phyloP scores from a whole-genome alignment of 2,888 invertebrate species.

The Lasioglossum morio region DNA sequence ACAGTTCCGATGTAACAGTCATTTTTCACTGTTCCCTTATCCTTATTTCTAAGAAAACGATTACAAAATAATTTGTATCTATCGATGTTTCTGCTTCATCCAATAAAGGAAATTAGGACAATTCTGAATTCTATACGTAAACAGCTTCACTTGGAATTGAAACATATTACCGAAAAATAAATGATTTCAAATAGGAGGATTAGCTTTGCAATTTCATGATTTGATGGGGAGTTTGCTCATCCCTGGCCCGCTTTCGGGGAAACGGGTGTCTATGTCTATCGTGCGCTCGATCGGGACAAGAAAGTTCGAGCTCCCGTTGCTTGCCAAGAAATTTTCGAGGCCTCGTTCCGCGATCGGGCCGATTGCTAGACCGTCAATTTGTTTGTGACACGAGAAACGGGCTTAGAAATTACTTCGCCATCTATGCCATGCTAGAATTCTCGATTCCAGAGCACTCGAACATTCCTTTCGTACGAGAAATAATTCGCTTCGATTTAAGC shows the following conservation, averaged over 20 bases:
- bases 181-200: background rate
- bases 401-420: constrained; percentile 30
- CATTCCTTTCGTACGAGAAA: no score
- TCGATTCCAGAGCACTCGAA: background rate
- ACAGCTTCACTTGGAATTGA: no score
- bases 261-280: constrained; percentile 56
- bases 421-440: constrained; percentile 6
- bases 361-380: constrained; percentile 60
- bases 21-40: no score
- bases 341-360: constrained; percentile 55
- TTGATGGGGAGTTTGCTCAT: constrained; percentile 40
- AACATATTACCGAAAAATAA: no score
- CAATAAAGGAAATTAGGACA: no score
- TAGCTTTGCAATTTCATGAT: background rate
- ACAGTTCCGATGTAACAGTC: no score
- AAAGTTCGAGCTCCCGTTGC: constrained; percentile 56
- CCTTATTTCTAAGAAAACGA: no score
- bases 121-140: no score
- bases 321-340: constrained; percentile 71
- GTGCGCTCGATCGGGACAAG: constrained; percentile 45
- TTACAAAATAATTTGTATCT: no score
- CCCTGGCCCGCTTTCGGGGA: constrained; percentile 44
- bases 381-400: constrained; percentile 41
- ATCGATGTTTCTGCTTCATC: no score
- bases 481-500: no score